Conservation (phyloP, 92 coral and sea anemone species). For the Nematostella vectensis region DNA sequence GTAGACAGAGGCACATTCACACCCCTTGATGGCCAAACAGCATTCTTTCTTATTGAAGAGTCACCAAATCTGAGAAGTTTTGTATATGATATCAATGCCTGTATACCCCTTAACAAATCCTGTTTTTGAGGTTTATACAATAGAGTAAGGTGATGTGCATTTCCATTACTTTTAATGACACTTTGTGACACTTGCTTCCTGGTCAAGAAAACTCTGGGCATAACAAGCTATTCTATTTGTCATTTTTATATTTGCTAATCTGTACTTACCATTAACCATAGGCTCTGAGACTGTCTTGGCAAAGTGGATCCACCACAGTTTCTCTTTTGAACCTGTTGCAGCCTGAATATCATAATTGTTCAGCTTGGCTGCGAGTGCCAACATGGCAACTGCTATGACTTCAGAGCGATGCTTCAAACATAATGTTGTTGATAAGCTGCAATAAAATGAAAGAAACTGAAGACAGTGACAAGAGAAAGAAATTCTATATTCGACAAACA, state of each 20-base stretch:
- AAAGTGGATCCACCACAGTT: slow-evolving; percentile 88
- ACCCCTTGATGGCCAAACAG: too few relatives aligned
- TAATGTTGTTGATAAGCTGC: slow-evolving; percentile 82
- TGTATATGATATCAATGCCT: too few relatives aligned
- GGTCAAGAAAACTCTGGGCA: too few relatives aligned
- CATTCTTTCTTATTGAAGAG: too few relatives aligned
- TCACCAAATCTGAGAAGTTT: too few relatives aligned
- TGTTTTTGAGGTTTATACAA: neutral
- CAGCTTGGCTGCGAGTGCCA: slow-evolving; percentile 90
- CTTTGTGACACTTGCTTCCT: too few relatives aligned
- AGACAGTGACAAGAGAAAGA: too few relatives aligned
- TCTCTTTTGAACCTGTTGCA: slow-evolving; percentile 72
- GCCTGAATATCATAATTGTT: slow-evolving; percentile 87
- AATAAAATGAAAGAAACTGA: slow-evolving; percentile 1
- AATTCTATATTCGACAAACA: neutral
- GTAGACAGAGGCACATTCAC: too few relatives aligned
- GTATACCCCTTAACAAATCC: too few relatives aligned
- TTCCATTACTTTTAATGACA: neutral
- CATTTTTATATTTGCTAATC: neutral
- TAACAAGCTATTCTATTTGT: too few relatives aligned
- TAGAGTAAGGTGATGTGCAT: neutral
- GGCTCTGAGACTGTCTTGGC: slow-evolving; percentile 65
- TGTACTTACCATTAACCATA: slow-evolving; percentile 67
- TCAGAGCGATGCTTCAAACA: slow-evolving; percentile 84
- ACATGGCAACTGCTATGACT: slow-evolving; percentile 85